Conservation (phyloP, 1,140 invertebrate species). For the Steinernema khuongi region DNA sequence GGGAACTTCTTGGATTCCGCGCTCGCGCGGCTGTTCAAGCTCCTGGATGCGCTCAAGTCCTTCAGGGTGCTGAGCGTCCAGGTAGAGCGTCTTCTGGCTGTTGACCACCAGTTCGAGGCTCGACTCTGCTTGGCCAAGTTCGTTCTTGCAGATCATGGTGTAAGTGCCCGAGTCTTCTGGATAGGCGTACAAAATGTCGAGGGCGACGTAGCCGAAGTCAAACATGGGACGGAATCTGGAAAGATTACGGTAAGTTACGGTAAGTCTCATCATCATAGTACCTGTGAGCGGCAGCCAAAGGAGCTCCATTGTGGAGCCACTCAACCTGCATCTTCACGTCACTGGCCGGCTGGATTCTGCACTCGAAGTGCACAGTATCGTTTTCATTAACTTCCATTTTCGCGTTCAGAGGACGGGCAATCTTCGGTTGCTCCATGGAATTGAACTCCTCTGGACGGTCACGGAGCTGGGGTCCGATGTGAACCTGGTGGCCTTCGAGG, state of each 20-base stretch:
- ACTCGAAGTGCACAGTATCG: slow-evolving; percentile 63
- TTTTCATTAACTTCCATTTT: slow-evolving; percentile 59
- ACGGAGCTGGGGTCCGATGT: slow-evolving; percentile 49
- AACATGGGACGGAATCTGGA: slow-evolving; percentile 83
- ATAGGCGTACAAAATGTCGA: slow-evolving; percentile 69
- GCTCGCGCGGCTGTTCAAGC: slow-evolving; percentile 70
- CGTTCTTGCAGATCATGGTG: slow-evolving; percentile 50
- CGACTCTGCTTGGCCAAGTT: slow-evolving; percentile 49
- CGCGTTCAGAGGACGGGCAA: slow-evolving; percentile 39
- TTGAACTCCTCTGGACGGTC: slow-evolving; percentile 54
- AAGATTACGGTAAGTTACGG: no score
- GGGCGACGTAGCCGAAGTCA: slow-evolving; percentile 88
- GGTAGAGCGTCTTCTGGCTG: slow-evolving; percentile 77
- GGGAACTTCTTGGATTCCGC: slow-evolving; percentile 65
- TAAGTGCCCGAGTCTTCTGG: slow-evolving; percentile 58
- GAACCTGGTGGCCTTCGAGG: slow-evolving; percentile 49
- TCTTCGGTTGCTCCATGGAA: slow-evolving; percentile 45
- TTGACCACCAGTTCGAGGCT: slow-evolving; percentile 51
- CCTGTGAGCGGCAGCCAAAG: slow-evolving; percentile 67
- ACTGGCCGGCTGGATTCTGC: slow-evolving; percentile 61
- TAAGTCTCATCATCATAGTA: no score
- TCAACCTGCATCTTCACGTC: slow-evolving; percentile 66
- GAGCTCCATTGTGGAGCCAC: slow-evolving; percentile 60
- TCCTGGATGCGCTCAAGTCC: slow-evolving; percentile 85
- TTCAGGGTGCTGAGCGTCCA: slow-evolving; percentile 83